Evolutionary conservation across 2,113 vertebrate species (phyloP).

Genomic region (Gila orcuttii): DNA sequence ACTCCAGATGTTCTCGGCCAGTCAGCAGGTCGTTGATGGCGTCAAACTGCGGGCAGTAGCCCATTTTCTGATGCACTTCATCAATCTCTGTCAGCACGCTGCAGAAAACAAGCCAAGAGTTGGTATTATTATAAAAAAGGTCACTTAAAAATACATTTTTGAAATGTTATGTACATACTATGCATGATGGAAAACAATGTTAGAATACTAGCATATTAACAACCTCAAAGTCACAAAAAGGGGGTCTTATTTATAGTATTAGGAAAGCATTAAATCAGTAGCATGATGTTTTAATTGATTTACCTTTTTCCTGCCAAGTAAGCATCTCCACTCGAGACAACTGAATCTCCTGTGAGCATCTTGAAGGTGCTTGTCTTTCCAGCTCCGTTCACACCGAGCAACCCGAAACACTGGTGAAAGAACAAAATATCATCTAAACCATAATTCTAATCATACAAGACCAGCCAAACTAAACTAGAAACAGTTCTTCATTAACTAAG

Average conservation of each 20-base stretch:
- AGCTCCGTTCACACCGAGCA: conserved; percentile 96
- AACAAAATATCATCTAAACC: not conserved
- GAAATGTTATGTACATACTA: not conserved
- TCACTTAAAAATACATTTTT: not conserved
- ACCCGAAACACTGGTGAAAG: conserved; percentile 89
- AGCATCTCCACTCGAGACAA: conserved; percentile 91
- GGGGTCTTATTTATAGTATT: not conserved
- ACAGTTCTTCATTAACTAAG: not conserved
- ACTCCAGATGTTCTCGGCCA: conserved; percentile 94
- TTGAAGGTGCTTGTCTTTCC: conserved; percentile 98
- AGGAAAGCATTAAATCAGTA: not conserved
- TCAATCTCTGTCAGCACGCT: conserved; percentile 90
- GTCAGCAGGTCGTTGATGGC: conserved; percentile 95
- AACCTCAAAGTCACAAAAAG: not conserved
- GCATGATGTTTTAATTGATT: conserved; percentile 5
- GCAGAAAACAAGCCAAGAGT: conserved; percentile 47
- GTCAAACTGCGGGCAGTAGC: conserved; percentile 98
- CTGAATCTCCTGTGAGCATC: conserved; percentile 95
- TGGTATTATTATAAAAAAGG: not conserved
- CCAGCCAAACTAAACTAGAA: not conserved
- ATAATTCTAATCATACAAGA: not conserved
- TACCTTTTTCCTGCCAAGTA: conserved; percentile 94
- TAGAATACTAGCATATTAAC: not conserved
- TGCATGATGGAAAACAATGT: not conserved
- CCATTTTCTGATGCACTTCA: conserved; percentile 98